Conservation (phyloP, 2,888 invertebrate genomes). For the Chrysolina haemoptera region DNA sequence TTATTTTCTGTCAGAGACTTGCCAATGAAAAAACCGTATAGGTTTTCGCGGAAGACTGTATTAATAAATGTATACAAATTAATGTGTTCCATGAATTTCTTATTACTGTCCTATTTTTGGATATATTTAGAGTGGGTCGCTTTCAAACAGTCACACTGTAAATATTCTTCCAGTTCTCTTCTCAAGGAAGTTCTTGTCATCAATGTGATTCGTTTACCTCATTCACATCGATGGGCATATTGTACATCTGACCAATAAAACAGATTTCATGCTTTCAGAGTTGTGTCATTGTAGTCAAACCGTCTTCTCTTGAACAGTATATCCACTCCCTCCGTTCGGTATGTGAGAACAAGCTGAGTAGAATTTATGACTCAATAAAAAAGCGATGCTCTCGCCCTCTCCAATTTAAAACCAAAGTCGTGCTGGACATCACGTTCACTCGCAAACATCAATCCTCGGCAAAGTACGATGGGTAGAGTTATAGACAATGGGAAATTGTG, state of each 20-base stretch:
- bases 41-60: no score
- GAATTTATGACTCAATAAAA: conserved; percentile 42
- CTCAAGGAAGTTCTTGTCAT: neutral
- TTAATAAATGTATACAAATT: no score
- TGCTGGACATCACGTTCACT: conserved; percentile 38
- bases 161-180: no score
- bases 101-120: no score
- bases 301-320: neutral
- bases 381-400: conserved; percentile 26
- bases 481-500: neutral
- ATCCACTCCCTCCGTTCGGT: conserved; percentile 23
- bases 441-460: conserved; percentile 17
- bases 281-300: neutral
- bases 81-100: no score
- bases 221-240: neutral
- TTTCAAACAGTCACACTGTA: no score
- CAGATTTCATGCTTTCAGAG: neutral
- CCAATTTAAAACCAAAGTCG: conserved; percentile 48
- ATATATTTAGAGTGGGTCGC: no score
- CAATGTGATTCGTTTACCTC: neutral
- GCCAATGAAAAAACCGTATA: no score
- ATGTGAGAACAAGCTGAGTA: conserved; percentile 33
- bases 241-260: neutral
- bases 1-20: no score
- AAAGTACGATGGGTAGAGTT: neutral